Evolutionary conservation across 2,113 vertebrate species (phyloP).

Genomic region (Caranx ignobilis): DNA sequence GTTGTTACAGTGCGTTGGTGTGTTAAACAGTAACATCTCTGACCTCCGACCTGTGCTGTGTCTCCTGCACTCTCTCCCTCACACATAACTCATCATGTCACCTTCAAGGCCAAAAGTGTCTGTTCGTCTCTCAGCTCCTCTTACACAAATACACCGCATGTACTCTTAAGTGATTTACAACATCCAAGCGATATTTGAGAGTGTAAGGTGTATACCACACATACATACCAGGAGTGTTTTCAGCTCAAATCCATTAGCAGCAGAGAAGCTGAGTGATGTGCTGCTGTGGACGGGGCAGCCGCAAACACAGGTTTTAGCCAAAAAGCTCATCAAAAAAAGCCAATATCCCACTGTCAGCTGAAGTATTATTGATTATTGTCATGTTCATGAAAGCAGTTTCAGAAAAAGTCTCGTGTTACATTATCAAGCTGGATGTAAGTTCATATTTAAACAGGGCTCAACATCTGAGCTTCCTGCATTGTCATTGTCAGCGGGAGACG

Average conservation of each 20-base stretch:
- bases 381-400: background rate
- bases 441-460: too few relatives aligned
- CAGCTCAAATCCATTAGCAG: slow-evolving; percentile 28
- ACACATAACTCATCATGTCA: slow-evolving; percentile 69
- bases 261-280: too few relatives aligned
- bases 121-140: slow-evolving; percentile 50
- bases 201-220: slow-evolving; percentile 42
- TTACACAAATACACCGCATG: slow-evolving; percentile 50
- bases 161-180: slow-evolving; percentile 67
- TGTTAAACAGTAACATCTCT: slow-evolving; percentile 74
- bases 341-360: too few relatives aligned
- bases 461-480: too few relatives aligned
- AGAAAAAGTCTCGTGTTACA: background rate
- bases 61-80: slow-evolving; percentile 40
- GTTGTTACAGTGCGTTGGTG: slow-evolving; percentile 57
- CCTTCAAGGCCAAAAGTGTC: slow-evolving; percentile 65
- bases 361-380: too few relatives aligned
- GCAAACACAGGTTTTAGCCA: too few relatives aligned
- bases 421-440: background rate
- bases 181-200: slow-evolving; percentile 58
- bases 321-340: too few relatives aligned
- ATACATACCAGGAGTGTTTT: slow-evolving; percentile 47
- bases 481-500: too few relatives aligned
- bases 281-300: too few relatives aligned
- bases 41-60: slow-evolving; percentile 59